Conservation (phyloP, 37 sponge, comb jelly and placozoan species). For the Ephydatia muelleri region DNA sequence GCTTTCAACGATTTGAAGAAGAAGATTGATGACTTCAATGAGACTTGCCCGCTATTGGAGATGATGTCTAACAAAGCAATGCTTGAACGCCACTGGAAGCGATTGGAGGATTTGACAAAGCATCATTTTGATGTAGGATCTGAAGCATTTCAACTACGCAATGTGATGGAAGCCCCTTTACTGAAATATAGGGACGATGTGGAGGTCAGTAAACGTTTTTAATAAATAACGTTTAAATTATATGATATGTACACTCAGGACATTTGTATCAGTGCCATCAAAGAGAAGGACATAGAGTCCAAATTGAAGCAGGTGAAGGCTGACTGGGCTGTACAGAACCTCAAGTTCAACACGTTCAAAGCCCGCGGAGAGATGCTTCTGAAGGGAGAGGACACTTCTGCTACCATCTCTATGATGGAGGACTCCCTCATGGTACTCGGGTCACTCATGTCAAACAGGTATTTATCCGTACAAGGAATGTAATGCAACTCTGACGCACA, state of each 20-base stretch:
- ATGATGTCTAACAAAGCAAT: slow-evolving; percentile 93
- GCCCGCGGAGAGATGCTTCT: slow-evolving; percentile 97
- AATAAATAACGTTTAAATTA: not conserved
- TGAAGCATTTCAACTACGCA: slow-evolving; percentile 85
- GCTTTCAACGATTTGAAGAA: slow-evolving; percentile 95
- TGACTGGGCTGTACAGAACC: slow-evolving; percentile 95
- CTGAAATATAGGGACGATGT: slow-evolving; percentile 94
- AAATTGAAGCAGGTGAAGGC: slow-evolving; percentile 95
- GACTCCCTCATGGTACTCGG: slow-evolving; percentile 98
- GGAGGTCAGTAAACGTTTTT: slow-evolving; percentile 55
- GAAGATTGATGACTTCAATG: slow-evolving; percentile 99
- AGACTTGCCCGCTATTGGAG: slow-evolving; percentile 97
- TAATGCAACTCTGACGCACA: not conserved
- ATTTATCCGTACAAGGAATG: not conserved
- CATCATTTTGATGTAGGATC: slow-evolving; percentile 93
- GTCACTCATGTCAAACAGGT: slow-evolving; percentile 99
- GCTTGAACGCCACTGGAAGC: slow-evolving; percentile 95
- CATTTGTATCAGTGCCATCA: slow-evolving; percentile 97
- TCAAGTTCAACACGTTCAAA: slow-evolving; percentile 89
- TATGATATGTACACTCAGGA: slow-evolving; percentile 73
- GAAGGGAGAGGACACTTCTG: slow-evolving; percentile 92
- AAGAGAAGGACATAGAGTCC: slow-evolving; percentile 97
- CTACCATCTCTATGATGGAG: slow-evolving; percentile 93
- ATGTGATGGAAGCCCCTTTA: slow-evolving; percentile 99
- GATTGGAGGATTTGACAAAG: slow-evolving; percentile 85